Evolutionary conservation across 2,797 vertebrate species (phyloP).

Genomic region (Aselliscus stoliczkanus): DNA sequence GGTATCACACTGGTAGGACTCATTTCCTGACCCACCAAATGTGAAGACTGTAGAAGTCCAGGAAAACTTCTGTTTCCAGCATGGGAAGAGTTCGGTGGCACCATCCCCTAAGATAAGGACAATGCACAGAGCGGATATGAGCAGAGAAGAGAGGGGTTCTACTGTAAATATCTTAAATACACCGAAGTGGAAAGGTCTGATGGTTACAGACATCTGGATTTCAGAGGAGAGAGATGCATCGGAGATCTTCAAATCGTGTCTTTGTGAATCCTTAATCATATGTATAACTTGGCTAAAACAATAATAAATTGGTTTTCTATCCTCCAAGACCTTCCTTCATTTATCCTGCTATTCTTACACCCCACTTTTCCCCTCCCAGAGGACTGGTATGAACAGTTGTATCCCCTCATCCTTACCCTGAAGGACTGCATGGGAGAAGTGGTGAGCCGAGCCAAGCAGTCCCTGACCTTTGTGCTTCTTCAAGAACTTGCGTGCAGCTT

Average conservation of each 20-base stretch:
- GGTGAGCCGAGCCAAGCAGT: conserved; percentile 91
- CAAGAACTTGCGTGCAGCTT: conserved; percentile 95
- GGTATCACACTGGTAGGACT: neutral
- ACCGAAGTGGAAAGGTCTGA: rapidly evolving
- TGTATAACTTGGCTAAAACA: neutral
- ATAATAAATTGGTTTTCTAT: neutral
- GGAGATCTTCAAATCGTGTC: neutral
- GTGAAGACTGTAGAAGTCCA: neutral
- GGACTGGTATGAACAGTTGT: conserved; percentile 93
- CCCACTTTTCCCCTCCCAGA: conserved; percentile 71
- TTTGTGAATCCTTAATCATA: neutral
- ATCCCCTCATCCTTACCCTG: conserved; percentile 88
- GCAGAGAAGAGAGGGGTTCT: neutral
- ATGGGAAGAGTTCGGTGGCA: neutral
- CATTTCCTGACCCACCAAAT: neutral
- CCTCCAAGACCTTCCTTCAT: neutral
- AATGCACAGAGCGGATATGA: neutral
- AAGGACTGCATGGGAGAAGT: conserved; percentile 95
- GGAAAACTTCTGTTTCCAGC: neutral
- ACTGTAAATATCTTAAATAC: rapidly evolving
- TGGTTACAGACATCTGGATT: neutral
- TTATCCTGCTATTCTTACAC: neutral
- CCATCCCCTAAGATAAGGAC: neutral
- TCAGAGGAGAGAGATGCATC: neutral
- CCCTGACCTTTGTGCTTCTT: conserved; percentile 95